phyloP scores from a whole-genome alignment of 1,140 invertebrate genomes.

The Drosophila ambigua region DNA sequence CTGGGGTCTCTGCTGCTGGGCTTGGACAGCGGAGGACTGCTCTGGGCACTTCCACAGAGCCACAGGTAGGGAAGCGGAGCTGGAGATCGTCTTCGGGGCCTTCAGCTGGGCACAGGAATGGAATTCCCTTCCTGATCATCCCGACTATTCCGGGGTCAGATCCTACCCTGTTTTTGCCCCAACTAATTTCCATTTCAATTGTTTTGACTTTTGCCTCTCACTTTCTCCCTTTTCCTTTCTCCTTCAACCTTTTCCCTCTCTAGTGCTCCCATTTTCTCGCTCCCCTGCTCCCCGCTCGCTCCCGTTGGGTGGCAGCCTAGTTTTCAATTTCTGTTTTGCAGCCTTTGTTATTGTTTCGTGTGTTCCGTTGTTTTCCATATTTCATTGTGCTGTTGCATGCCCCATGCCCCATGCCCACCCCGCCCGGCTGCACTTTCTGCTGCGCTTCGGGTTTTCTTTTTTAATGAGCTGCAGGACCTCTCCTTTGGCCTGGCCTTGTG shows the following conservation, averaged over 20 bases:
- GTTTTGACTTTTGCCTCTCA: conserved; percentile 37
- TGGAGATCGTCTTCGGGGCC: too few relatives aligned
- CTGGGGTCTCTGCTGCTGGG: too few relatives aligned
- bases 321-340: conserved; percentile 23
- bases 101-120: too few relatives aligned
- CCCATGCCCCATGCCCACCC: conserved; percentile 10
- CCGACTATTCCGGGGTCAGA: too few relatives aligned
- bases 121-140: too few relatives aligned
- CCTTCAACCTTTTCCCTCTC: conserved; percentile 1
- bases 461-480: conserved; percentile 55
- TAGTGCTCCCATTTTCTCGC: background rate
- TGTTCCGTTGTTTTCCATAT: conserved; percentile 39
- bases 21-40: too few relatives aligned
- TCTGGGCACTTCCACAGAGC: too few relatives aligned
- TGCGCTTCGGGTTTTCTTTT: conserved; percentile 29
- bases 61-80: too few relatives aligned
- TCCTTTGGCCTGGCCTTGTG: conserved; percentile 49
- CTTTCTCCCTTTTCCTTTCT: conserved; percentile 37
- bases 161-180: background rate
- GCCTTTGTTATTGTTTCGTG: conserved; percentile 15
- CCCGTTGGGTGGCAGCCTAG: conserved; percentile 31
- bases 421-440: conserved; percentile 5
- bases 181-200: conserved; percentile 57
- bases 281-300: background rate
- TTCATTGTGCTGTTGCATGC: conserved; percentile 37